phyloP scores from a whole-genome alignment of 2,888 invertebrate genomes.

The Phyllotreta cruciferae region DNA sequence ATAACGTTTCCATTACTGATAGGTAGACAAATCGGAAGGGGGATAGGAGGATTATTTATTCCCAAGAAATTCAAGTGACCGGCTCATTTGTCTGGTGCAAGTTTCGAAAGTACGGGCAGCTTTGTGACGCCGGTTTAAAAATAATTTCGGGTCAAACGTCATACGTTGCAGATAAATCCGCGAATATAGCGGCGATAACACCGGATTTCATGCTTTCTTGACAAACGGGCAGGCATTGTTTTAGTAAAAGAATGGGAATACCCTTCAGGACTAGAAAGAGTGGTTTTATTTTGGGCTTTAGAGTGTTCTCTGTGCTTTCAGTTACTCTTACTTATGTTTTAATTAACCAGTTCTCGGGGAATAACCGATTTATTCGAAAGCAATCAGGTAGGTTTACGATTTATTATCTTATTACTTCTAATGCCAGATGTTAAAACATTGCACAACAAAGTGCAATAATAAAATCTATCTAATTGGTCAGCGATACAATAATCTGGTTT shows the following conservation, averaged over 20 bases:
- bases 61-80: slow-evolving; percentile 21
- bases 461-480: too few relatives aligned
- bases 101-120: neutral
- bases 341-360: slow-evolving; percentile 41
- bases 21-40: slow-evolving; percentile 32
- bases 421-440: too few relatives aligned
- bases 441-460: too few relatives aligned
- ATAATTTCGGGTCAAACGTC: slow-evolving; percentile 9
- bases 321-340: slow-evolving; percentile 51
- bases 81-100: slow-evolving; percentile 37
- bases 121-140: slow-evolving; percentile 15
- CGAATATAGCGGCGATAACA: slow-evolving; percentile 3
- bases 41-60: slow-evolving; percentile 38
- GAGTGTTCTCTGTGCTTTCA: slow-evolving; percentile 51
- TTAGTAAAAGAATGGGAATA: slow-evolving; percentile 51
- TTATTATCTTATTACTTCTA: neutral
- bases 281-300: slow-evolving; percentile 50
- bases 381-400: slow-evolving; percentile 1
- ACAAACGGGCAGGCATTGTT: slow-evolving; percentile 21
- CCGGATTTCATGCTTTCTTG: slow-evolving; percentile 36
- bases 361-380: neutral
- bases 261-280: slow-evolving; percentile 55
- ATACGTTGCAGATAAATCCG: slow-evolving; percentile 33
- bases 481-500: too few relatives aligned
- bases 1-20: slow-evolving; percentile 49